Evolutionary conservation across 2,888 invertebrate species (phyloP).

Genomic region (Nemurella pictetii): DNA sequence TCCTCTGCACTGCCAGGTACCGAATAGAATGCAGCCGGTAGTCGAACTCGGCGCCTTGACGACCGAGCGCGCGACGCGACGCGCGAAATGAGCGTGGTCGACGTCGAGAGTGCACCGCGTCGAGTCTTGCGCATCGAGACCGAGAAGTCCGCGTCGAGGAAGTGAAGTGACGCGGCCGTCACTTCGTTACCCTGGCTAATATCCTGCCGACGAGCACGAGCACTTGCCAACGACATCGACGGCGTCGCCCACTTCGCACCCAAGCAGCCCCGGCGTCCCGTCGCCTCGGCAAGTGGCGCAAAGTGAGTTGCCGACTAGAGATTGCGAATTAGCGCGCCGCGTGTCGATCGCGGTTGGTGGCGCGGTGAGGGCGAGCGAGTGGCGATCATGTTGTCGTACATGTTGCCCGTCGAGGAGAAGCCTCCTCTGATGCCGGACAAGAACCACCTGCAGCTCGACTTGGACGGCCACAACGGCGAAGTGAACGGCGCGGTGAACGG

Average conservation of each 20-base stretch:
- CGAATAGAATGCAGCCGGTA: not conserved
- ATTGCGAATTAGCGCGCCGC: not conserved
- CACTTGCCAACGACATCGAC: too few species aligned
- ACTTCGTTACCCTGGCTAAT: too few species aligned
- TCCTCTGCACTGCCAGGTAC: not conserved
- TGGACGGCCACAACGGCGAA: too few species aligned
- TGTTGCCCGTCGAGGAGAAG: constrained; percentile 78
- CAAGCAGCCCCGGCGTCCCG: too few species aligned
- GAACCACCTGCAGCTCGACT: constrained; percentile 58
- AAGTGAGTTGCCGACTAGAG: too few species aligned
- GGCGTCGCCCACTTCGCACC: too few species aligned
- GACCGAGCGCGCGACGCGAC: not conserved
- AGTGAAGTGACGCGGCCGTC: not conserved
- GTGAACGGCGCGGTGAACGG: too few species aligned
- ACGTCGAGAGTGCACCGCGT: not conserved
- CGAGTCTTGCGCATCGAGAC: not conserved
- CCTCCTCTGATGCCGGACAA: constrained; percentile 55
- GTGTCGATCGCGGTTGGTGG: not conserved
- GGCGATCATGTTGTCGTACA: constrained; percentile 71
- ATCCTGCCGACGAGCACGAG: too few species aligned
- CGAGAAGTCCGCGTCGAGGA: not conserved
- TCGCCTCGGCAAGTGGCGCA: too few species aligned
- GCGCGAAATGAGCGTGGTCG: not conserved
- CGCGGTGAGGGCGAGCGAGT: not conserved
- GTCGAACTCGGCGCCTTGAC: not conserved